These are phyloP conservation scores for Aphodius granarius DNA, from an alignment of 2,888 invertebrate species.

Conservation along the genomic window DNA sequence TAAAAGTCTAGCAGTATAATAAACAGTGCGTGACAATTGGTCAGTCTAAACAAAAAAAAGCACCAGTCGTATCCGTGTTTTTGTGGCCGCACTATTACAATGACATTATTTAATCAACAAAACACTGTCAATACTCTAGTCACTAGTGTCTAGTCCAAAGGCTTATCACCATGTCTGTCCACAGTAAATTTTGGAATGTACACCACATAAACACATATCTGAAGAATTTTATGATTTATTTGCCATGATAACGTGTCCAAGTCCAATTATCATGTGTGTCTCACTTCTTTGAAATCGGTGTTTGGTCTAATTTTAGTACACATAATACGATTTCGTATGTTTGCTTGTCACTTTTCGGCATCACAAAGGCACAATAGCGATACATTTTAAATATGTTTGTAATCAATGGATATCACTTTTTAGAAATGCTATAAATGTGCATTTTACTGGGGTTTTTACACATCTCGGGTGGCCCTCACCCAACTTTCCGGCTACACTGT, in stretches of 20 bases:
- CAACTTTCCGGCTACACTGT: no score
- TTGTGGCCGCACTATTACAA: neutral
- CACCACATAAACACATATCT: neutral
- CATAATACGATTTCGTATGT: no score
- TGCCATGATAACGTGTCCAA: neutral
- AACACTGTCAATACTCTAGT: neutral
- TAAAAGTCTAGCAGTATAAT: neutral
- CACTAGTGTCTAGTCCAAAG: neutral
- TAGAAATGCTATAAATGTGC: neutral
- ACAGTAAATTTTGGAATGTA: neutral
- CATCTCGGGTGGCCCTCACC: no score
- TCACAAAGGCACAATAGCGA: neutral
- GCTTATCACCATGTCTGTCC: neutral
- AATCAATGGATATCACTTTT: neutral
- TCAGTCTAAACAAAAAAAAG: neutral
- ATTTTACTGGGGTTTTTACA: no score
- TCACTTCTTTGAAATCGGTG: neutral
- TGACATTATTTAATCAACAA: neutral
- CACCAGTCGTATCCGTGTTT: neutral
- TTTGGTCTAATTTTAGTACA: neutral
- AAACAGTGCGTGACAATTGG: neutral
- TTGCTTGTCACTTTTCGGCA: neutral
- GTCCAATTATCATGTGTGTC: neutral
- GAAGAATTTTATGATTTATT: neutral
- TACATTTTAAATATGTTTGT: no score